Evolutionary conservation across 1,140 invertebrate genomes (phyloP).

Genomic region (Linepithema humile): DNA sequence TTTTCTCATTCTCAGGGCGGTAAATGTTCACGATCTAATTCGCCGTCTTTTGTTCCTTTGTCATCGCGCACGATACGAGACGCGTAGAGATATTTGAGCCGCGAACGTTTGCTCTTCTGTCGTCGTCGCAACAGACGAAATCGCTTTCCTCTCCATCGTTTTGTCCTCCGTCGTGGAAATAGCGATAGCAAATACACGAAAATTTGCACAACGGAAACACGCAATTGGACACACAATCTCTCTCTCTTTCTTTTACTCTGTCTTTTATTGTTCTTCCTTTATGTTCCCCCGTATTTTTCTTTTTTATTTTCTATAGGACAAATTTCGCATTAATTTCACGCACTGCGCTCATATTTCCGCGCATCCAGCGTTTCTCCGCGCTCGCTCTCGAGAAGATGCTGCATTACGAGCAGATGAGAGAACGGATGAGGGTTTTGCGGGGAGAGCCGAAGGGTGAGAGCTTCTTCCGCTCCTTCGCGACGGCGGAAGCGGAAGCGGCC

Average conservation of each 20-base stretch:
- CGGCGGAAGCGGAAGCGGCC: background rate
- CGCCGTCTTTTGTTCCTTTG: background rate
- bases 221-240: background rate
- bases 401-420: background rate
- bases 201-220: background rate
- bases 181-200: background rate
- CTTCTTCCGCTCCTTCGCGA: constrained; percentile 11
- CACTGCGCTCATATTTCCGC: constrained; percentile 1
- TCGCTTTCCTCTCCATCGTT: background rate
- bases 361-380: background rate
- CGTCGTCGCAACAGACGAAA: background rate
- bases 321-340: constrained; percentile 49
- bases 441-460: background rate
- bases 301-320: background rate
- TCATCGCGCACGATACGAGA: background rate
- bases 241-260: background rate
- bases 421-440: background rate
- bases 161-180: background rate
- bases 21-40: constrained; percentile 9
- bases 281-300: background rate
- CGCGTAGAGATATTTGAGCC: background rate
- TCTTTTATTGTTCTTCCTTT: background rate
- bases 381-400: constrained; percentile 6
- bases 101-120: constrained; percentile 6
- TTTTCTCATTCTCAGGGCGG: background rate